These are phyloP conservation scores for Dioctria rufipes DNA, from an alignment of 2,888 invertebrate genomes.

Conservation along the genomic window DNA sequence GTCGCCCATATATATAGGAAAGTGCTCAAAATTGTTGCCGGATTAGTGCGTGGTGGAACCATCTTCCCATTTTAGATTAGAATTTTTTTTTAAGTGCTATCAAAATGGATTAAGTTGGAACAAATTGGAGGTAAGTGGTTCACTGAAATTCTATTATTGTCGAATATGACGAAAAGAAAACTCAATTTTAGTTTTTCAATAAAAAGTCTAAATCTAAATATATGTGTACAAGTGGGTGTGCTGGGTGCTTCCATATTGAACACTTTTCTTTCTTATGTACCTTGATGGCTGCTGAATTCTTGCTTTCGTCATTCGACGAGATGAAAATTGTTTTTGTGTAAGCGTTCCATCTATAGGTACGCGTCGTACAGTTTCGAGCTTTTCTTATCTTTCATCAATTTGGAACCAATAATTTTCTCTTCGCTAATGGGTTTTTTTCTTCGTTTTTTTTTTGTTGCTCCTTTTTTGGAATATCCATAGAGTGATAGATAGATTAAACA, in stretches of 20 bases:
- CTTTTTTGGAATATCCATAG: too few species aligned
- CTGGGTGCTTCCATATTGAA: constrained; percentile 49
- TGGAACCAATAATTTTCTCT: too few species aligned
- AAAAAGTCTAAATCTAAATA: constrained; percentile 6
- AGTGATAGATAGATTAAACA: background rate
- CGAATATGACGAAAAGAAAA: background rate
- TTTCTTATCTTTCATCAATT: constrained; percentile 16
- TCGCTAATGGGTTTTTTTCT: too few species aligned
- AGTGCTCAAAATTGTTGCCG: constrained; percentile 19
- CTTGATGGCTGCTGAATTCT: constrained; percentile 35
- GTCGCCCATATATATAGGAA: background rate
- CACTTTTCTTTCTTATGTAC: constrained; percentile 1
- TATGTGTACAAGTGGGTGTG: constrained; percentile 33
- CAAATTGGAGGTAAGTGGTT: background rate
- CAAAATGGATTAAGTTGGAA: constrained; percentile 38
- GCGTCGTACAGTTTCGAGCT: background rate
- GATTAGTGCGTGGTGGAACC: constrained; percentile 10
- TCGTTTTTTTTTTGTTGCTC: too few species aligned
- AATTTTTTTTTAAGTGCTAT: background rate
- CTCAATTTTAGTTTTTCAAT: background rate
- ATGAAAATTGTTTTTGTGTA: constrained; percentile 21
- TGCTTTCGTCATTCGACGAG: constrained; percentile 38
- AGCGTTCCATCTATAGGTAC: background rate
- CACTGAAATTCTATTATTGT: background rate
- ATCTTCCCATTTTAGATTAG: background rate